Evolutionary conservation across 2,888 invertebrate genomes (phyloP).

Genomic region (Schizaphis graminum): DNA sequence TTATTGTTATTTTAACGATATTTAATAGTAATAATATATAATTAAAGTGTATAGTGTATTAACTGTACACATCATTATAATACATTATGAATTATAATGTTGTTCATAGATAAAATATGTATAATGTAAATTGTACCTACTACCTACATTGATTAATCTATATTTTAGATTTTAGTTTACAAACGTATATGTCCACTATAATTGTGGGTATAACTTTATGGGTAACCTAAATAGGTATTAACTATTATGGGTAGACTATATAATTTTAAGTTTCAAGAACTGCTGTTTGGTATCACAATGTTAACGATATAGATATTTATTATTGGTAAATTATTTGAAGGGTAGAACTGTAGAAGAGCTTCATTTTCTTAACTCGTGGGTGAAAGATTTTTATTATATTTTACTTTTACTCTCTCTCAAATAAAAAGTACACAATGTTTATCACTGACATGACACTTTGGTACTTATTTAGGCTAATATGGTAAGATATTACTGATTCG

Average conservation of each 20-base stretch:
- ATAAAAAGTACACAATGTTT: neutral
- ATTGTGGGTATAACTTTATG: neutral
- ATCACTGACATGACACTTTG: neutral
- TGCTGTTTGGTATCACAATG: neutral
- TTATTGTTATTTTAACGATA: neutral
- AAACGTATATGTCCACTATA: neutral
- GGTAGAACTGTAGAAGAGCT: neutral
- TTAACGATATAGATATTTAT: neutral
- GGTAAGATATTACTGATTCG: neutral
- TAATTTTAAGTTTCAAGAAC: neutral
- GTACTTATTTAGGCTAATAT: neutral
- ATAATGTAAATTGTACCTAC: neutral
- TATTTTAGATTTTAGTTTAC: neutral
- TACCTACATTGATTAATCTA: no score
- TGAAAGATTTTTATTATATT: neutral
- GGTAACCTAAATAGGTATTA: no score
- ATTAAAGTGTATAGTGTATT: no score
- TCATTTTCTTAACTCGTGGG: no score
- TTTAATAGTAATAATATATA: neutral
- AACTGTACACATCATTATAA: no score
- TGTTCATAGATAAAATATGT: neutral
- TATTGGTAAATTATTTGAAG: neutral
- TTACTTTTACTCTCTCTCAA: neutral
- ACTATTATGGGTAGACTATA: no score
- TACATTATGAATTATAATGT: neutral